Conservation (phyloP, 1,140 invertebrate genomes). For the Hetaerina americana region DNA sequence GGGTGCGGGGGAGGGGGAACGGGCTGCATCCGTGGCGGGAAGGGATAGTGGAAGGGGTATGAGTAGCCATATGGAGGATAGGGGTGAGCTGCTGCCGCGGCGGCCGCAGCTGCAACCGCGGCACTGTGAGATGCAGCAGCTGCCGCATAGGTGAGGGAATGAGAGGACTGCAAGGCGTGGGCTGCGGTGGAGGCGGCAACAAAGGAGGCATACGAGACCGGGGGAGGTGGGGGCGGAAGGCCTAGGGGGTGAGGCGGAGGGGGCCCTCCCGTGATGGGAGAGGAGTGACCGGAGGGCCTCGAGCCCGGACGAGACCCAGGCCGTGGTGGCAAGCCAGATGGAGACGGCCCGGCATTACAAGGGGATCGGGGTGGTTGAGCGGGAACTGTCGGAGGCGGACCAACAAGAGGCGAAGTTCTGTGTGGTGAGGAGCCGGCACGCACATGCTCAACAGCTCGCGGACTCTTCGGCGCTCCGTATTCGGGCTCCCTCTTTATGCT, state of each 20-base stretch:
- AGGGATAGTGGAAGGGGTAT: conserved; percentile 24
- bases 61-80: conserved; percentile 41
- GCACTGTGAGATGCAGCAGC: conserved; percentile 47
- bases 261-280: neutral
- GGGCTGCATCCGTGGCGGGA: conserved; percentile 47
- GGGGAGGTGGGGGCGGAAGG: conserved; percentile 47
- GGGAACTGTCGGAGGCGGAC: conserved; percentile 26
- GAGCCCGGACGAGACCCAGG: neutral
- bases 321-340: neutral
- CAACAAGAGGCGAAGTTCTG: conserved; percentile 19
- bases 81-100: conserved; percentile 41
- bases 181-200: conserved; percentile 31
- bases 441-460: neutral
- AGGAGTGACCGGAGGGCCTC: neutral
- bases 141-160: conserved; percentile 17
- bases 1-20: conserved; percentile 42
- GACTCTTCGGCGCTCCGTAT: conserved; percentile 19
- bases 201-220: conserved; percentile 25
- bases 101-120: conserved; percentile 41
- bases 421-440: neutral
- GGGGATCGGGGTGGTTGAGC: neutral
- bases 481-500: conserved; percentile 65
- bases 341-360: neutral
- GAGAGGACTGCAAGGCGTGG: conserved; percentile 16
- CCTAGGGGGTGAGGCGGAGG: conserved; percentile 45